Conservation (phyloP, 2,797 vertebrate species). For the Lycodopsis pacificus region DNA sequence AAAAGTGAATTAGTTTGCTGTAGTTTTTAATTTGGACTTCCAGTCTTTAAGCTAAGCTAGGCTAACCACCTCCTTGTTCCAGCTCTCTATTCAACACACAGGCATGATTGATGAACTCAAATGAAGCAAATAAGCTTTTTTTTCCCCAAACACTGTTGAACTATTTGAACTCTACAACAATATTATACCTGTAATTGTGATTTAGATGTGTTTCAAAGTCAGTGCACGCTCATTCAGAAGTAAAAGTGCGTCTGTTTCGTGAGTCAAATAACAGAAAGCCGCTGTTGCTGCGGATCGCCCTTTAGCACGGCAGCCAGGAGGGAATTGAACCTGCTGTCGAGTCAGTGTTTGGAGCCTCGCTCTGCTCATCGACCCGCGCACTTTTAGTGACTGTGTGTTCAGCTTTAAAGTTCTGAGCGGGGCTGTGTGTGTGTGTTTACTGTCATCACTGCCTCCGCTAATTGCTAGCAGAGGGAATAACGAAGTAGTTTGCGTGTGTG, state of each 20-base stretch:
- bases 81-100: not conserved
- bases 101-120: not conserved
- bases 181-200: not conserved
- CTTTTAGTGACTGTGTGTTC: constrained; percentile 5
- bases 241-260: not conserved
- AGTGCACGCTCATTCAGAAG: not conserved
- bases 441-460: constrained; percentile 43
- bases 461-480: constrained; percentile 61
- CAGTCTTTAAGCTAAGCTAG: no score
- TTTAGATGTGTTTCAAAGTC: not conserved
- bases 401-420: constrained; percentile 4
- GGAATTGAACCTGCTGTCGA: constrained; percentile 3
- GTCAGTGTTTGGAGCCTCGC: not conserved
- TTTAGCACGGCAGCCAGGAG: not conserved
- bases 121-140: not conserved
- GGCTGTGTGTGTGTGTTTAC: not conserved
- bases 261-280: not conserved
- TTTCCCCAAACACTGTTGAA: not conserved
- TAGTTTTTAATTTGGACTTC: no score
- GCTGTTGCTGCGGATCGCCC: not conserved
- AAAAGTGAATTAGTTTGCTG: no score
- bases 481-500: constrained; percentile 29
- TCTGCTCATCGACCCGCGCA: constrained; percentile 4
- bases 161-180: no score
- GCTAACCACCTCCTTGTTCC: not conserved